These are phyloP conservation scores for Gastrophryne carolinensis DNA, from an alignment of 2,797 vertebrate species.

Conservation along the genomic window DNA sequence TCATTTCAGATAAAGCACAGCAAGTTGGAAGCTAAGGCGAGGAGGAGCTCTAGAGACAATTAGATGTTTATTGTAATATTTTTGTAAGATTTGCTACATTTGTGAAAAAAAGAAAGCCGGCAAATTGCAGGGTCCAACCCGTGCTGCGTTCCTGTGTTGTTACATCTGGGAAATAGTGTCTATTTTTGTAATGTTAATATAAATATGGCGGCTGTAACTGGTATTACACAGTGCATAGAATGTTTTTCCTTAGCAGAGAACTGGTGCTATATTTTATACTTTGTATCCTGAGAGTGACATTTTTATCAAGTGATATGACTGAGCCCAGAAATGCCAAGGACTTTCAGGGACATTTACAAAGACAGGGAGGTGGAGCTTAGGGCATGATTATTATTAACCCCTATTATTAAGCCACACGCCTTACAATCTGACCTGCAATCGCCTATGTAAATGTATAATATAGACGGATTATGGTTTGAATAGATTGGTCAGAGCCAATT, in stretches of 20 bases:
- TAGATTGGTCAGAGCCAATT: too few species aligned
- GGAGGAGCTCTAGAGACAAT: not conserved
- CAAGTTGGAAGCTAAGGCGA: constrained; percentile 36
- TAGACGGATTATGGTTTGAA: too few species aligned
- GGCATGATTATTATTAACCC: too few species aligned
- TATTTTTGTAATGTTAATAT: constrained; percentile 41
- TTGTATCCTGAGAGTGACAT: constrained; percentile 60
- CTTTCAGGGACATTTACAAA: too few species aligned
- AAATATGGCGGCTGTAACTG: constrained; percentile 18
- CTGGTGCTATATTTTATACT: constrained; percentile 67
- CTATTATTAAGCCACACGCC: too few species aligned
- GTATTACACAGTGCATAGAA: constrained; percentile 24
- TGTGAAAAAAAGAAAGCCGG: not conserved
- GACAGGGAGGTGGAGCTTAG: too few species aligned
- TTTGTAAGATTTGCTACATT: constrained; percentile 35
- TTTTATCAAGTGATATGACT: constrained; percentile 52
- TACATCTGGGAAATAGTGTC: constrained; percentile 48
- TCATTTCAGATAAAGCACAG: constrained; percentile 20
- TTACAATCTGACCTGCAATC: too few species aligned
- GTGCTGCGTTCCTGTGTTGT: constrained; percentile 14
- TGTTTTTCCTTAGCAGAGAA: constrained; percentile 55
- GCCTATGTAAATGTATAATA: too few species aligned
- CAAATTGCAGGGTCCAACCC: constrained; percentile 12
- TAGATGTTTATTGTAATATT: constrained; percentile 50
- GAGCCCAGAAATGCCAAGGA: too few species aligned